Evolutionary conservation across 1,140 invertebrate genomes (phyloP).

Genomic region (Neodiprion pinetum): DNA sequence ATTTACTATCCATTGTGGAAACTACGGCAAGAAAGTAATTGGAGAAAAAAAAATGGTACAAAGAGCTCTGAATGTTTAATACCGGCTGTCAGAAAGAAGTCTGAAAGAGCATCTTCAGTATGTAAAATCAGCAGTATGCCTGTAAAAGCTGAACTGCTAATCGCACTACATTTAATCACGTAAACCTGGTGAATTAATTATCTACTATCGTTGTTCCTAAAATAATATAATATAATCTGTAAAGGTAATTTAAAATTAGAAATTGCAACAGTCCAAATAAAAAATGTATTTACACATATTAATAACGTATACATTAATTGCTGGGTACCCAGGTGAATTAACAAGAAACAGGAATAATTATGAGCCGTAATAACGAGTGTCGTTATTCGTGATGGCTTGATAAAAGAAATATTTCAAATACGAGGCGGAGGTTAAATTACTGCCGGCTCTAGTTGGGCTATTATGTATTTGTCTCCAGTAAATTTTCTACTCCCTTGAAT

Average conservation of each 20-base stretch:
- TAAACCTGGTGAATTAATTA: background rate
- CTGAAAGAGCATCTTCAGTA: background rate
- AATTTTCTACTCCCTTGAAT: background rate
- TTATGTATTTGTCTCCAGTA: background rate
- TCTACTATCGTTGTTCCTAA: constrained; percentile 31
- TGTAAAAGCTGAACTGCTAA: constrained; percentile 10
- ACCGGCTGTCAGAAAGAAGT: background rate
- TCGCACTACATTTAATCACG: constrained; percentile 5
- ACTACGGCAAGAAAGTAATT: background rate
- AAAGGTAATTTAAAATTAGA: constrained; percentile 30
- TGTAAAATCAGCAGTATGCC: background rate
- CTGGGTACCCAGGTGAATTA: background rate
- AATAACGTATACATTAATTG: background rate
- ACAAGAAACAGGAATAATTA: background rate
- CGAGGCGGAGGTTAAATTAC: background rate
- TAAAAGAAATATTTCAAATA: background rate
- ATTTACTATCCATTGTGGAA: background rate
- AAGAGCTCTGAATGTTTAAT: background rate
- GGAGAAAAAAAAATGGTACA: constrained; percentile 13
- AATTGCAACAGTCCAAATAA: constrained; percentile 31
- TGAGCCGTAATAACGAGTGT: too few relatives aligned
- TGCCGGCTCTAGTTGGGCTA: background rate
- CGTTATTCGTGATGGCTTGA: background rate
- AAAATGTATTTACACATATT: constrained; percentile 30
- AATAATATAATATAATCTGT: constrained; percentile 26